Evolutionary conservation across 2,888 invertebrate species (phyloP).

Genomic region (Leptinotarsa juncta): DNA sequence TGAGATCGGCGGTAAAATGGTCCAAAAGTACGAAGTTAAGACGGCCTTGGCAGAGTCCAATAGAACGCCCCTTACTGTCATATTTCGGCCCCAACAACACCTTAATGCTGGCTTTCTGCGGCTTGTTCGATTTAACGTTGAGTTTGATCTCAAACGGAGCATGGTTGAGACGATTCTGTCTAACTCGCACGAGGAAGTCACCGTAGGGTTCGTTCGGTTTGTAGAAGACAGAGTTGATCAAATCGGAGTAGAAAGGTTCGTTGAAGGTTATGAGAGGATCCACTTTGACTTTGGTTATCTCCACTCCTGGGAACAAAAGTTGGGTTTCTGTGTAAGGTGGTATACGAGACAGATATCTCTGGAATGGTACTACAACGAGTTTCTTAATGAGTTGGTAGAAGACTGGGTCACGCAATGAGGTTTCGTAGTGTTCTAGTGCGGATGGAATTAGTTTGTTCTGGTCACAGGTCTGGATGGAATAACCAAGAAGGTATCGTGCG

Average conservation of each 20-base stretch:
- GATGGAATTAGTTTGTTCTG: conserved; percentile 70
- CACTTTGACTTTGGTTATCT: conserved; percentile 71
- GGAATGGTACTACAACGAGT: conserved; percentile 73
- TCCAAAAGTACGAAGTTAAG: conserved; percentile 73
- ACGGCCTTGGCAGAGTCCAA: conserved; percentile 69
- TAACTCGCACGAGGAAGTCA: conserved; percentile 59
- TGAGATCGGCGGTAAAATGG: conserved; percentile 71
- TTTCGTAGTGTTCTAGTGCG: conserved; percentile 75
- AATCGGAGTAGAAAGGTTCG: conserved; percentile 73
- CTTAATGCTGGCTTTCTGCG: conserved; percentile 71
- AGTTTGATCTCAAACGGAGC: conserved; percentile 73
- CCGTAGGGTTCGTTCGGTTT: conserved; percentile 65
- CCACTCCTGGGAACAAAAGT: conserved; percentile 71
- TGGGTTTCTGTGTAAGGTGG: conserved; percentile 74
- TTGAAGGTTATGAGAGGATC: conserved; percentile 77
- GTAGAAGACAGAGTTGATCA: conserved; percentile 70
- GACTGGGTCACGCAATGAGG: conserved; percentile 75
- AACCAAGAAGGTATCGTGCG: conserved; percentile 72
- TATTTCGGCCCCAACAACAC: conserved; percentile 79
- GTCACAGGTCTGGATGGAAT: conserved; percentile 53
- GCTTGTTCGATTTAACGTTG: conserved; percentile 71
- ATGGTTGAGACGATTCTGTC: conserved; percentile 78
- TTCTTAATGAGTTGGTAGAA: conserved; percentile 77
- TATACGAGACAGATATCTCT: conserved; percentile 68
- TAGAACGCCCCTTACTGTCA: conserved; percentile 68